Evolutionary conservation across 2,113 vertebrate species (phyloP).

Genomic region (Hippocampus mohnikei): DNA sequence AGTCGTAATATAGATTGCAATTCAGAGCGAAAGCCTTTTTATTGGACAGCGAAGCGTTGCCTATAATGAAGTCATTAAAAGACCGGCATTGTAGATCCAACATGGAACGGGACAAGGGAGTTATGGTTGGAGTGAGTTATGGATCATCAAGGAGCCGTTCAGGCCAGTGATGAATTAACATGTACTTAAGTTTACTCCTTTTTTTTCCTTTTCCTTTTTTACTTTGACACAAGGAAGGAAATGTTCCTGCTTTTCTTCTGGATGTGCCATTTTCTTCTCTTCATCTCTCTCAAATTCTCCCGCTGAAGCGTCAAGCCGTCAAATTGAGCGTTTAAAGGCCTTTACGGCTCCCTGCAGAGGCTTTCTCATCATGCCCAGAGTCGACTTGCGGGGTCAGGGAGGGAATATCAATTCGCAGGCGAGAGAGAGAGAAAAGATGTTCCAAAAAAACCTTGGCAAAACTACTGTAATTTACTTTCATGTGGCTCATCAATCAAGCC

Average conservation of each 20-base stretch:
- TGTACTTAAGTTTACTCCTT: constrained; percentile 74
- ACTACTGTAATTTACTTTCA: constrained; percentile 58
- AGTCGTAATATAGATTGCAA: constrained; percentile 60
- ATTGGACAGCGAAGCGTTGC: constrained; percentile 62
- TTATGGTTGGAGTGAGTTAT: constrained; percentile 61
- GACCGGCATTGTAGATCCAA: constrained; percentile 52
- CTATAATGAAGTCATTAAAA: constrained; percentile 71
- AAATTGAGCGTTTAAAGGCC: constrained; percentile 82
- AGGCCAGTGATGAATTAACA: constrained; percentile 85
- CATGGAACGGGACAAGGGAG: constrained; percentile 47
- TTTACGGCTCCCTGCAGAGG: constrained; percentile 82
- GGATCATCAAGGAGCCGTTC: constrained; percentile 74
- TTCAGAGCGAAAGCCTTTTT: constrained; percentile 69
- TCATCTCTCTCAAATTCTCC: constrained; percentile 85
- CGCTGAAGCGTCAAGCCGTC: constrained; percentile 81
- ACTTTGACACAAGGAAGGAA: constrained; percentile 85
- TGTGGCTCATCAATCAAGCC: constrained; percentile 76
- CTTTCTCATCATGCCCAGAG: constrained; percentile 75
- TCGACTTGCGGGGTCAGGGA: constrained; percentile 73
- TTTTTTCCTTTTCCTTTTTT: constrained; percentile 51
- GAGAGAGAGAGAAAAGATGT: constrained; percentile 31
- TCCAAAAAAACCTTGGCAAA: constrained; percentile 68
- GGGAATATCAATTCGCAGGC: constrained; percentile 77
- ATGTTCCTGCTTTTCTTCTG: constrained; percentile 90
- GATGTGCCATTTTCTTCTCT: constrained; percentile 94